Evolutionary conservation across 2,113 vertebrate genomes (phyloP), one percentile per base, ranked within the genome.

Genomic region (Gambusia affinis): DNA sequence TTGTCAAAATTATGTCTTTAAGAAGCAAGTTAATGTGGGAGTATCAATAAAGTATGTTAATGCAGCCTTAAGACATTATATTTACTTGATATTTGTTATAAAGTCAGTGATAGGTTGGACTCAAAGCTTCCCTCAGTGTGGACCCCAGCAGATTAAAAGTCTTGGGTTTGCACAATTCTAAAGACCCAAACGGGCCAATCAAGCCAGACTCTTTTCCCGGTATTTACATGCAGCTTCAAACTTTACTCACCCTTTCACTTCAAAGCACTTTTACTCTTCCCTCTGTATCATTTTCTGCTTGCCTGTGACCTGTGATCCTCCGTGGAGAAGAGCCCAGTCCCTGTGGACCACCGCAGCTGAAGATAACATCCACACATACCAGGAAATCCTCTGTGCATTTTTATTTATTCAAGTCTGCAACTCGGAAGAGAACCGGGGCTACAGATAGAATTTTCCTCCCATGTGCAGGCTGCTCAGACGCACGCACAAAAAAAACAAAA

Each of bases 401-500:
- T 81, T 84, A 78, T 87, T 82, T 88, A 87, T 89, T 82, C 79
- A 87, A 87, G 29, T 73, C 79, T 87, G 83, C 77, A 12, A 76
- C 76, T 76, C 73, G 69, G 71, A 78, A 78, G 57, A 24, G 42
- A 76, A 69, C 61, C 65, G 22, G 37, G 67, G 19, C 54, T 79
- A 57, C 8, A 60, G 77, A 77, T 85, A 79, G 81, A 78, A 86
- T 82, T 84, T 74, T 65, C 63, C 47, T 60, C 72, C 60, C 65
- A n/a, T n/a, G 31, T 22, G 31, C 47, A 5, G 28, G 8, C 28
- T 14, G 22, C 30, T 30, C 57, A 69, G 66, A 33, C 19, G 15
- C 8, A 7, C 75, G 44, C 8, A 22, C 30, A 75, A 8, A 61
- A 75, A 69, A n/a, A 44, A 68, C 77, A 72, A 17, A 14, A 51